A percentile compares a stretch with the other conserved stretches of the same genome.
Evolutionary conservation across 2,113 vertebrate genomes (phyloP).

Genomic region (Notechis scutatus): DNA sequence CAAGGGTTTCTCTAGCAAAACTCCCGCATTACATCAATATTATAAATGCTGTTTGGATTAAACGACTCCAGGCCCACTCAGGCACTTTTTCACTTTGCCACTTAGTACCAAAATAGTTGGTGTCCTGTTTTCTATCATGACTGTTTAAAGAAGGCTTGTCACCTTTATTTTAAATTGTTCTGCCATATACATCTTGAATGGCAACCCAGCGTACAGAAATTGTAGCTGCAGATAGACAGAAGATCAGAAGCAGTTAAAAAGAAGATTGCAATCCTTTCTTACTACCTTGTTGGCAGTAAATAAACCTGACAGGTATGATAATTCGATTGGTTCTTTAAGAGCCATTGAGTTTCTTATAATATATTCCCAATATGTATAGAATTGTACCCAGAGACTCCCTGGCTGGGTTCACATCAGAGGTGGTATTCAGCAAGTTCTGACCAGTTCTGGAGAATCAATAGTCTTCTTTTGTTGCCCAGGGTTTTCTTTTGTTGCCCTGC

Average conservation of each 20-base stretch:
- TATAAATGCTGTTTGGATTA: conserved; percentile 27
- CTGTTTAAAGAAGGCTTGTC: background rate
- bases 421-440: no score
- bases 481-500: no score
- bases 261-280: background rate
- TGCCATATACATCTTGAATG: background rate
- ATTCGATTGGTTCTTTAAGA: background rate
- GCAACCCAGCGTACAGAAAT: background rate
- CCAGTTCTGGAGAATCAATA: no score
- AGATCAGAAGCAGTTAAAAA: background rate
- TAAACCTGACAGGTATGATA: background rate
- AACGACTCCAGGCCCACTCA: background rate
- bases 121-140: background rate
- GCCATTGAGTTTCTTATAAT: background rate
- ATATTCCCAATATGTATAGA: background rate
- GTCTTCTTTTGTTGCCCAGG: no score
- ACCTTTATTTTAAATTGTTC: background rate
- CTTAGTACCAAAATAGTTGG: background rate
- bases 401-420: background rate
- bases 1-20: background rate
- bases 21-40: background rate
- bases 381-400: background rate
- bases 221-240: background rate
- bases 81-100: background rate
- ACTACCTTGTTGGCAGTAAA: background rate